Evolutionary conservation across 2,888 invertebrate genomes (phyloP).

Genomic region (Teleiodes luculella): DNA sequence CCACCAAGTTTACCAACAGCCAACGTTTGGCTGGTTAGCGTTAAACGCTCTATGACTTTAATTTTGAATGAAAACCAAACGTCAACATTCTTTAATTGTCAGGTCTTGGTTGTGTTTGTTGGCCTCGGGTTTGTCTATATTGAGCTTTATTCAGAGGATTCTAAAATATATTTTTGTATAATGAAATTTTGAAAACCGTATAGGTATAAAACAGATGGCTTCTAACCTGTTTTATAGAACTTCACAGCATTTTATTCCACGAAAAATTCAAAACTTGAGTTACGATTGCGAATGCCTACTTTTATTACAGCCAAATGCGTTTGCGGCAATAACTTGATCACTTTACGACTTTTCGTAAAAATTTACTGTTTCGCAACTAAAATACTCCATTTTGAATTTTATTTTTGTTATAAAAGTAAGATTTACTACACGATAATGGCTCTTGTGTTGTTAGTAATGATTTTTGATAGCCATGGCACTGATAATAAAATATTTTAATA

Average conservation of each 20-base stretch:
- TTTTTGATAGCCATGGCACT: no score
- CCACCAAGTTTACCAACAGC: no score
- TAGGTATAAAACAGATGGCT: slow-evolving; percentile 33
- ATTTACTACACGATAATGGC: not conserved
- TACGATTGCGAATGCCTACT: slow-evolving; percentile 56
- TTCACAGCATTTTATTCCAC: slow-evolving; percentile 24
- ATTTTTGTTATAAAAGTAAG: slow-evolving; percentile 9
- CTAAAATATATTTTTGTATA: no score
- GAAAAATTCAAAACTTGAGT: slow-evolving; percentile 54
- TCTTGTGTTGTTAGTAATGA: not conserved
- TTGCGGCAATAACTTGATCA: slow-evolving; percentile 61
- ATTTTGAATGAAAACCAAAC: no score
- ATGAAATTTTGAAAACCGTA: slow-evolving; percentile 3
- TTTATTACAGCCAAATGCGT: slow-evolving; percentile 62
- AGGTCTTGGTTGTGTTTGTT: no score
- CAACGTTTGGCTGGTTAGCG: no score
- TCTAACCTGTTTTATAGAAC: slow-evolving; percentile 7
- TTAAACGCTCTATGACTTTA: no score
- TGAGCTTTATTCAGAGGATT: no score
- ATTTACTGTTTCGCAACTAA: slow-evolving; percentile 43
- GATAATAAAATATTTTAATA: no score
- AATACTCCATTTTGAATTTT: slow-evolving; percentile 30
- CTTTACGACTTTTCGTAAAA: slow-evolving; percentile 52
- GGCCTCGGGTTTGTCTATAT: no score
- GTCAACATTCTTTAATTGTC: no score